These are phyloP conservation scores for Vanessa atalanta DNA, from an alignment of 1,140 invertebrate genomes.

Conservation along the genomic window DNA sequence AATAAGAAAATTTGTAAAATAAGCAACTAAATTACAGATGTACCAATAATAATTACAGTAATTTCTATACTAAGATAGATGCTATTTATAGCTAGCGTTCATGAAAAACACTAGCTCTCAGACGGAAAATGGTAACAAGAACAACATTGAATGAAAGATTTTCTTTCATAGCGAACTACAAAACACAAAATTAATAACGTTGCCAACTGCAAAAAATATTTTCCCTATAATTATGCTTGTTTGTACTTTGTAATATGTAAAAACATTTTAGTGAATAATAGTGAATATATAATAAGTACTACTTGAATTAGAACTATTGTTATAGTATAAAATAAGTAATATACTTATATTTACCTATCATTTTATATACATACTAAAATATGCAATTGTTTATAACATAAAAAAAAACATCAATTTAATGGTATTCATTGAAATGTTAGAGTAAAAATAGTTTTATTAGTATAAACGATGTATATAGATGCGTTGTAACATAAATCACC, in stretches of 20 bases:
- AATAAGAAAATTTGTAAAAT: background rate
- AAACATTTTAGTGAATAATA: background rate
- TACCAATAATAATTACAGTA: background rate
- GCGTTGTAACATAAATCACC: too few species aligned
- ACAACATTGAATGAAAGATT: background rate
- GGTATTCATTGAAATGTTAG: too few species aligned
- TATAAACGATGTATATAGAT: too few species aligned
- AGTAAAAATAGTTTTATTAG: too few species aligned
- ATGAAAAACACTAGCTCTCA: slow-evolving; percentile 12
- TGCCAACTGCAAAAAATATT: background rate
- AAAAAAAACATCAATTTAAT: too few species aligned
- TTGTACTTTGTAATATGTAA: too few species aligned
- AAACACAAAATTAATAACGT: background rate
- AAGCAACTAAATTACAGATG: background rate
- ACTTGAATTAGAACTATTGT: too few species aligned
- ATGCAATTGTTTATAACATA: too few species aligned
- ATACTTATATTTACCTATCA: too few species aligned
- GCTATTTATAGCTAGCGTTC: background rate
- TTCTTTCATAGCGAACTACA: background rate
- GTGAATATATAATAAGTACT: too few species aligned
- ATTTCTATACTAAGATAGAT: background rate
- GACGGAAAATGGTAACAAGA: slow-evolving; percentile 1
- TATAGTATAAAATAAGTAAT: too few species aligned
- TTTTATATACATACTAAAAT: too few species aligned
- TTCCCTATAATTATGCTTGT: background rate